Evolutionary conservation across 2,888 invertebrate genomes (phyloP).

Genomic region (Volucella inanis): DNA sequence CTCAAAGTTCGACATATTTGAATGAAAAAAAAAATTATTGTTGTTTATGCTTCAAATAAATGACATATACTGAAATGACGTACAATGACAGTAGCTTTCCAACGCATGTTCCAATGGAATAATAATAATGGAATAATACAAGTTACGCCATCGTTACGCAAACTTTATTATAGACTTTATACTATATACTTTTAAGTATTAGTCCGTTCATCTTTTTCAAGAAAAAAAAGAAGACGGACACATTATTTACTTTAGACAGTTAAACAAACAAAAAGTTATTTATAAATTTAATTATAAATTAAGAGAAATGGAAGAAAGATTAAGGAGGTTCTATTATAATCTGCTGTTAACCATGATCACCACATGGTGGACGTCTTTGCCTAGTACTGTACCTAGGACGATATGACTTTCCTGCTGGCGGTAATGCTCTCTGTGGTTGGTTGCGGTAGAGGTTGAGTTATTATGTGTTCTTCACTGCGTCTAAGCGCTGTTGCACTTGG

Average conservation of each 20-base stretch:
- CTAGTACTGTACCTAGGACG: constrained; percentile 41
- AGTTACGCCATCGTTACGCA: too few relatives aligned
- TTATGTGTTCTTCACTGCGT: constrained; percentile 75
- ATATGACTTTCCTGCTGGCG: constrained; percentile 44
- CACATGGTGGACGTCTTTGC: constrained; percentile 53
- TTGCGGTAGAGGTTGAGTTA: constrained; percentile 51
- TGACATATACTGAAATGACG: too few relatives aligned
- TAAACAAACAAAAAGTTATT: constrained; percentile 40
- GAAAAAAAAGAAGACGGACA: constrained; percentile 1
- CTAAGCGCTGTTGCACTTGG: constrained; percentile 76
- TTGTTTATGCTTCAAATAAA: too few relatives aligned
- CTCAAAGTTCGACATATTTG: too few relatives aligned
- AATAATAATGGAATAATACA: too few relatives aligned
- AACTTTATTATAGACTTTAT: too few relatives aligned
- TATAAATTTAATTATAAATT: constrained; percentile 60
- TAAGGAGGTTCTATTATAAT: background rate
- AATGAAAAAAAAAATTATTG: too few relatives aligned
- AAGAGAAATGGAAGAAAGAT: constrained; percentile 37
- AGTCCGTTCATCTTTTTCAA: background rate
- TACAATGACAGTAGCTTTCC: too few relatives aligned
- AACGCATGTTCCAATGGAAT: too few relatives aligned
- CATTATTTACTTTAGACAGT: constrained; percentile 16
- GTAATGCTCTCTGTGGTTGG: constrained; percentile 62
- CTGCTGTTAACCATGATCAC: constrained; percentile 36
- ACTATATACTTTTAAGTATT: background rate